Conservation (phyloP, 2,113 vertebrate genomes). For the Orientallactaga bullata region DNA sequence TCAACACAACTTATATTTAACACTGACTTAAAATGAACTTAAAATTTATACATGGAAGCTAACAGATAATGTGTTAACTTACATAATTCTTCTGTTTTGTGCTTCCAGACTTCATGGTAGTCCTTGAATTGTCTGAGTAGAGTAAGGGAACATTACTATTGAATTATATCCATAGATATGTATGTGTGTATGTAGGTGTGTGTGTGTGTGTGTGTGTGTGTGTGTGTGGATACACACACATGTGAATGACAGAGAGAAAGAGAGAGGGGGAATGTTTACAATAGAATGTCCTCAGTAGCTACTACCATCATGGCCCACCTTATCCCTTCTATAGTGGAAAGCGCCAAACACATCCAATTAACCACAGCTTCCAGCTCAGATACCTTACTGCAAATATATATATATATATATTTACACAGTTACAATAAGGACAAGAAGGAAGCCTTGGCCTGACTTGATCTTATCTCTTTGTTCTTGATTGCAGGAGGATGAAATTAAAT, state of each 20-base stretch:
- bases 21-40: conserved; percentile 54
- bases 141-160: background rate
- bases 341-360: background rate
- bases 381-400: background rate
- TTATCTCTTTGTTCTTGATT: conserved; percentile 37
- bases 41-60: conserved; percentile 25
- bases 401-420: background rate
- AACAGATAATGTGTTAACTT: conserved; percentile 15
- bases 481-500: conserved; percentile 47
- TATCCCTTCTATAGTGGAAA: background rate
- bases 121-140: background rate
- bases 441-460: background rate
- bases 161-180: background rate
- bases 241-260: background rate
- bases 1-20: conserved; percentile 51
- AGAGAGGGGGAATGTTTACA: background rate
- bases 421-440: conserved; percentile 35
- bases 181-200: no score
- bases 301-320: background rate
- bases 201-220: no score
- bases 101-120: background rate
- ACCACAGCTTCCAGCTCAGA: background rate
- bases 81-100: conserved; percentile 12
- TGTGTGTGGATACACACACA: no score
- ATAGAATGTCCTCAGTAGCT: background rate